Evolutionary conservation across 2,797 vertebrate species (phyloP), one percentile per base, ranked within the genome.

Genomic region (Sebastes cheni): DNA sequence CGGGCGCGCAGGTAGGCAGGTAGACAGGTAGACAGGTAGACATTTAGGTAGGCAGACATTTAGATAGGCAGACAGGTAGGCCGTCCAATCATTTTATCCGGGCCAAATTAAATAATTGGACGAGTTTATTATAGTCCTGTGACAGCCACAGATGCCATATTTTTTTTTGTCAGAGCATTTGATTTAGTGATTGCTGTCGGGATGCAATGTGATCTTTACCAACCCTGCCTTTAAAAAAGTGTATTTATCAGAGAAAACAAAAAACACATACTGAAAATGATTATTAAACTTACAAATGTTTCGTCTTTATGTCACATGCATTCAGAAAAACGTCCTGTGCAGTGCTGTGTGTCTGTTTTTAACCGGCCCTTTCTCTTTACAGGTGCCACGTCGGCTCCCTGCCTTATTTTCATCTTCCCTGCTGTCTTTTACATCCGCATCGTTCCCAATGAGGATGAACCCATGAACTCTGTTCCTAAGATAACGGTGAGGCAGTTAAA

Each of bases 321-420:
- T 42, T 42, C 39, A 42, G 39, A 42, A 16, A 42, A 42, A 42
- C 14, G 0, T 42, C 42, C 42, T 52, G 50, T 72, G 27, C 13
- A 59, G 6, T 30, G 27, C 34, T n/a, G 5, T 18, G 50, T 29
- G 25, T 29, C 12, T 22, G 23, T 34, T 73, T 61, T 60, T 65
- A 11, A 65, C 32, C 23, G 23, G 46, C 34, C 14, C 36, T 65
- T 64, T n/a, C 4, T 66, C 11, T 4, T 91, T 82, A 39, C 93
- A 99, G 99, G 99, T 90, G 98, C 98, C 80, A 99, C 99, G 0
- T 99, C 98, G 0, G 98, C 98, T 82, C 98, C 99, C 0, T 99
- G 98, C 91, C 97, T 99, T 89, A 99, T 99, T 91, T 99, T 99
- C 95, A 99, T 99, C 94, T 99, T 99, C 89, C 99, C 98, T 0